Conservation (phyloP, 2,113 vertebrate genomes). For the Aramus guarauna region DNA sequence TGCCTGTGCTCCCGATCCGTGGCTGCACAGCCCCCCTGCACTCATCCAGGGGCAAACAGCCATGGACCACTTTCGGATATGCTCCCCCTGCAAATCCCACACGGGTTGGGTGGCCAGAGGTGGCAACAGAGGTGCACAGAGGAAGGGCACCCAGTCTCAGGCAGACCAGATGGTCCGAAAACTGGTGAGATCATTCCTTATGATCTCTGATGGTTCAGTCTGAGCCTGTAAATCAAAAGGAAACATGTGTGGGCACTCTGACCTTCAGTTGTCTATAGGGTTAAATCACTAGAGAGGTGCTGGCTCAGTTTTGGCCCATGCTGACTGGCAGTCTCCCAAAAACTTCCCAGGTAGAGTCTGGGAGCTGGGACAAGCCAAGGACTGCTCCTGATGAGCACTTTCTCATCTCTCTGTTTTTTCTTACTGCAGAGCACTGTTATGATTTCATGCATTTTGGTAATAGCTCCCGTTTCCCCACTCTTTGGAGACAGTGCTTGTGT, state of each 20-base stretch:
- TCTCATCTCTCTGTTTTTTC: background rate
- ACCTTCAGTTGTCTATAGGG: background rate
- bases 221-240: background rate
- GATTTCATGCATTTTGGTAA: background rate
- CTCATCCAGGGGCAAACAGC: background rate
- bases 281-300: background rate
- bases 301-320: background rate
- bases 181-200: background rate
- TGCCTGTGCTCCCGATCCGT: background rate
- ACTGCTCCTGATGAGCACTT: background rate
- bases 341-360: background rate
- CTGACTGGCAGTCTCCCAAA: background rate
- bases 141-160: background rate
- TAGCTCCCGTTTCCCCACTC: background rate
- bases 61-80: accelerated
- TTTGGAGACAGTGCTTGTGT: background rate
- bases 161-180: background rate
- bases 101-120: accelerated
- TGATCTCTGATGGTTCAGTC: background rate
- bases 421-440: background rate
- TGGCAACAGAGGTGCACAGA: background rate
- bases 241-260: background rate
- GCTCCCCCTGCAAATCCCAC: background rate
- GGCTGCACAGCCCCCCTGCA: background rate
- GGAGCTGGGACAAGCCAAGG: background rate